Evolutionary conservation across 2,797 vertebrate species (phyloP).

Genomic region (Gallinago nigripennis): DNA sequence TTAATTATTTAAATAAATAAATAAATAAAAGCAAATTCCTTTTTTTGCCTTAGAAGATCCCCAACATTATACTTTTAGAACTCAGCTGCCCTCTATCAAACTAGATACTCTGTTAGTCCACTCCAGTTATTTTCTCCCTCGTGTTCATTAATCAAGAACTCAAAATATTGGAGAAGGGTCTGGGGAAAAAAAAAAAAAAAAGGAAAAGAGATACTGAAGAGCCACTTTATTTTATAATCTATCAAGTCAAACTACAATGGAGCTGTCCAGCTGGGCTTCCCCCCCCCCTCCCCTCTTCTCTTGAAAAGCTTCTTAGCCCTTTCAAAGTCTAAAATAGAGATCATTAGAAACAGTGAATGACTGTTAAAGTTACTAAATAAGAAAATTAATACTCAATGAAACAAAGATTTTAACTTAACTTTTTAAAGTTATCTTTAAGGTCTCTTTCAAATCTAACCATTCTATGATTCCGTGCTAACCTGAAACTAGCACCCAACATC

Average conservation of each 20-base stretch:
- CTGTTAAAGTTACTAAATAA: background rate
- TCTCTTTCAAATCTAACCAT: background rate
- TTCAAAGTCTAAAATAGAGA: background rate
- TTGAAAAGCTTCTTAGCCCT: background rate
- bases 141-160: background rate
- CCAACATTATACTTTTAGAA: background rate
- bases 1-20: no score
- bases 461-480: background rate
- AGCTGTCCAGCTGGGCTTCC: background rate
- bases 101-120: background rate
- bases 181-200: background rate
- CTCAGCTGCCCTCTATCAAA: background rate
- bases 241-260: background rate
- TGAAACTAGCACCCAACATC: background rate
- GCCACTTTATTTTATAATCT: background rate
- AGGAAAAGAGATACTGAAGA: background rate
- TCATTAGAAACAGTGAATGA: background rate
- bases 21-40: background rate
- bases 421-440: background rate
- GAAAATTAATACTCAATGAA: background rate
- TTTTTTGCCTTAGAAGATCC: background rate
- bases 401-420: background rate
- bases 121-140: background rate
- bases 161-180: background rate
- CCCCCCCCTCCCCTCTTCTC: accelerated